Base-by-base conservation (phyloP, 2,113 vertebrate genomes). In the Thermophis baileyi region DNA sequence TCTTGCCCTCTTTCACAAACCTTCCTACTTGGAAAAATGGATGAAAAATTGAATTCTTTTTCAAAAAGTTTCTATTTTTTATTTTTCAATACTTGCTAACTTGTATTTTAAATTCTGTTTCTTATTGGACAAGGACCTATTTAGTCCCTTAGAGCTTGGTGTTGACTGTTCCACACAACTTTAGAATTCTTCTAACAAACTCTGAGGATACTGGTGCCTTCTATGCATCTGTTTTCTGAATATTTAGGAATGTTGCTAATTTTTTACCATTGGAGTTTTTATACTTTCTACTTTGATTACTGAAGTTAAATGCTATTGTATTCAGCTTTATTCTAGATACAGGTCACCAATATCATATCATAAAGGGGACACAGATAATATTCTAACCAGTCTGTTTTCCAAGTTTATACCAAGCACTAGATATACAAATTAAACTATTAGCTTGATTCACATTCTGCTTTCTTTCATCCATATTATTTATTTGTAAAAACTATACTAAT, bases 261-360 rank as follows among this genome's bases (percentile, higher is more conserved):
- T 8, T 6, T 50, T 57, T n/a, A 60, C 9, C n/a, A 40, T 74
- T 91, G 14, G 57, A 40, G 22, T 1, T n/a, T 92, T 85, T 57
- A 44, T 57, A 57, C 88, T 81, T 95, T 24, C 9, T 47, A 69
- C 91, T 60, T 95, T 92, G 89, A 93, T 57, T 94, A 69, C 55
- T 94, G 57, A 91, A 55, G 54, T 12, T 24, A 0, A 11, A 0
- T 8, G 44, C 81, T 92, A 63, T 0, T 14, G 89, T 85, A 92
- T 53, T 35, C 22, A 91, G 40, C 14, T 40, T 49, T 40, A 86
- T 50, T 3, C 69, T 74, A 87, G n/a, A 90, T 11, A 0, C 0
- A 35, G 16, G 24, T 46, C 87, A 5, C 3, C 35, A 93, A 1
- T 89, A 50, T 18, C 63, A 69, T 35, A 69, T 69, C 30, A n/a